phyloP scores from a whole-genome alignment of 2,113 vertebrate genomes.

The Cyanistes caeruleus region DNA sequence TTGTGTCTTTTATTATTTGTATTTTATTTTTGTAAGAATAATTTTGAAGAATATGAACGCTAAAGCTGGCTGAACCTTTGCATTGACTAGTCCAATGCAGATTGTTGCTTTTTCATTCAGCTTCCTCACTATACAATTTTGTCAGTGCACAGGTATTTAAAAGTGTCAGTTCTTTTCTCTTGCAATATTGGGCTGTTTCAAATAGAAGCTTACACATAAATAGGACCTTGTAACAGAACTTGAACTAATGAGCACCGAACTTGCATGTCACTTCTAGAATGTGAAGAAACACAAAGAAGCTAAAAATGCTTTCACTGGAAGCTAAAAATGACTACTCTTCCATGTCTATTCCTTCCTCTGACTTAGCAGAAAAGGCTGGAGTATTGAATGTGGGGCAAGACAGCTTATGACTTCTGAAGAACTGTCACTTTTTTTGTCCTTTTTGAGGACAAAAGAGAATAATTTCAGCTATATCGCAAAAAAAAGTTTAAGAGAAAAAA shows the following conservation, averaged over 20 bases:
- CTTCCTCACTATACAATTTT: not conserved
- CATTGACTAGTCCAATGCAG: not conserved
- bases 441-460: slow-evolving; percentile 21
- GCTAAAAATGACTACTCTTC: slow-evolving; percentile 16
- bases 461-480: slow-evolving; percentile 57
- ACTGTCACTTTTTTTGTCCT: not conserved
- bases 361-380: not conserved
- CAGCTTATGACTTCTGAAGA: not conserved
- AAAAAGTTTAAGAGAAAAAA: not conserved
- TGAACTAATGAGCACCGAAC: slow-evolving; percentile 31
- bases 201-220: not conserved
- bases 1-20: not conserved
- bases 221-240: not conserved
- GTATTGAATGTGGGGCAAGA: not conserved
- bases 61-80: not conserved
- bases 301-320: slow-evolving; percentile 20
- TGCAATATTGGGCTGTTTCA: not conserved
- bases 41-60: not conserved
- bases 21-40: not conserved
- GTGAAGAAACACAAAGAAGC: not conserved
- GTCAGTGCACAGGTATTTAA: not conserved
- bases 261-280: not conserved
- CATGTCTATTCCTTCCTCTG: not conserved
- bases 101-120: not conserved
- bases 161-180: not conserved